These are phyloP conservation scores for Solea solea DNA, from an alignment of 2,113 vertebrate species.

Conservation along the genomic window DNA sequence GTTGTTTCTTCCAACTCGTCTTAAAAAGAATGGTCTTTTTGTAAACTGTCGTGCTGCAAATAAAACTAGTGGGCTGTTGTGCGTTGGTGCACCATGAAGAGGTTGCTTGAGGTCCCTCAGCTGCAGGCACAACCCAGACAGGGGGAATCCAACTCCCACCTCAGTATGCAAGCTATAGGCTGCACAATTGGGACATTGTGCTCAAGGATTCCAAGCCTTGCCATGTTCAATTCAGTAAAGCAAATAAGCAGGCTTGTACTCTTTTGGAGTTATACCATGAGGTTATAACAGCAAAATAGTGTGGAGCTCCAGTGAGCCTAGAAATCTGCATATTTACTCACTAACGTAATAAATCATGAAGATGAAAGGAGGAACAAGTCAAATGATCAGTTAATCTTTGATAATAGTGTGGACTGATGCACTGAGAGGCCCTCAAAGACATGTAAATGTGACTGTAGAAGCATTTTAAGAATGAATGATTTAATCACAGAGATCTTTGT, in stretches of 20 bases:
- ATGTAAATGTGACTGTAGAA: slow-evolving; percentile 4
- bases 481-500: slow-evolving; percentile 43
- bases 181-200: slow-evolving; percentile 73
- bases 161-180: slow-evolving; percentile 64
- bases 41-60: neutral
- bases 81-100: slow-evolving; percentile 34
- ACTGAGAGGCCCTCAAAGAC: slow-evolving; percentile 9
- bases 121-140: slow-evolving; percentile 59
- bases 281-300: neutral
- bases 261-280: neutral
- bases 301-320: neutral
- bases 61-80: slow-evolving; percentile 14
- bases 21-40: slow-evolving; percentile 19
- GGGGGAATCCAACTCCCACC: slow-evolving; percentile 76
- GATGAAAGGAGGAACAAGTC: slow-evolving; percentile 2
- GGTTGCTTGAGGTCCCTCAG: slow-evolving; percentile 55
- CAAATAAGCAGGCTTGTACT: neutral
- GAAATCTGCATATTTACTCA: neutral
- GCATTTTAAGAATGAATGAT: slow-evolving; percentile 28
- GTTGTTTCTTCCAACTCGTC: neutral
- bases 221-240: slow-evolving; percentile 33
- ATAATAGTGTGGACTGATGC: slow-evolving; percentile 12
- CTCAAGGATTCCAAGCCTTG: slow-evolving; percentile 50
- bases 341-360: neutral
- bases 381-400: slow-evolving; percentile 17